Evolutionary conservation across 2,113 vertebrate genomes (phyloP).

Genomic region (Charina bottae): DNA sequence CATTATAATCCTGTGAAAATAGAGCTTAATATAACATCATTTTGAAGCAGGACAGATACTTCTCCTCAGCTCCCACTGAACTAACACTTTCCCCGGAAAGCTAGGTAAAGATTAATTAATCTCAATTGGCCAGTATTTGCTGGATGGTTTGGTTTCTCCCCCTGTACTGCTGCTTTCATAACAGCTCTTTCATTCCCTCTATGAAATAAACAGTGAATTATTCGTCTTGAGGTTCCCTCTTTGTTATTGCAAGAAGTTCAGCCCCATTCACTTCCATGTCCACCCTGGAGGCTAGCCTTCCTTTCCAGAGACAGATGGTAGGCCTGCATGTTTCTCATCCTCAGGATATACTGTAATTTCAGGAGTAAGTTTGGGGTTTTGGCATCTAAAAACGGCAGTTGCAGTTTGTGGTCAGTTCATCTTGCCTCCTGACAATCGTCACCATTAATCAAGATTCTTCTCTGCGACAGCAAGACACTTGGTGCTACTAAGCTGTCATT

Average conservation of each 20-base stretch:
- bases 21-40: neutral
- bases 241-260: slow-evolving; percentile 26
- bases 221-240: slow-evolving; percentile 31
- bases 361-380: slow-evolving; percentile 37
- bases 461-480: slow-evolving; percentile 31
- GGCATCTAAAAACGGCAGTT: slow-evolving; percentile 46
- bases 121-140: slow-evolving; percentile 22
- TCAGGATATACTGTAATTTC: slow-evolving; percentile 50
- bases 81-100: neutral
- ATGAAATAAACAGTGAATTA: slow-evolving; percentile 14
- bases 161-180: neutral
- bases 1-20: slow-evolving; percentile 13
- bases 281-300: slow-evolving; percentile 38
- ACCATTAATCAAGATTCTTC: slow-evolving; percentile 49
- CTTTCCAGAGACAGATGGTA: slow-evolving; percentile 18
- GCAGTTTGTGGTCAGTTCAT: slow-evolving; percentile 30
- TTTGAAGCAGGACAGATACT: neutral
- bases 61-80: neutral
- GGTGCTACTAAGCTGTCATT: slow-evolving; percentile 21
- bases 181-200: neutral
- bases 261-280: slow-evolving; percentile 30
- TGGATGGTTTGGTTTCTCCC: slow-evolving; percentile 12
- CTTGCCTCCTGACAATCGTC: slow-evolving; percentile 39
- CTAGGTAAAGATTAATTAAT: neutral
- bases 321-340: neutral